phyloP scores from a whole-genome alignment of 2,113 vertebrate genomes.

The Pipa parva region DNA sequence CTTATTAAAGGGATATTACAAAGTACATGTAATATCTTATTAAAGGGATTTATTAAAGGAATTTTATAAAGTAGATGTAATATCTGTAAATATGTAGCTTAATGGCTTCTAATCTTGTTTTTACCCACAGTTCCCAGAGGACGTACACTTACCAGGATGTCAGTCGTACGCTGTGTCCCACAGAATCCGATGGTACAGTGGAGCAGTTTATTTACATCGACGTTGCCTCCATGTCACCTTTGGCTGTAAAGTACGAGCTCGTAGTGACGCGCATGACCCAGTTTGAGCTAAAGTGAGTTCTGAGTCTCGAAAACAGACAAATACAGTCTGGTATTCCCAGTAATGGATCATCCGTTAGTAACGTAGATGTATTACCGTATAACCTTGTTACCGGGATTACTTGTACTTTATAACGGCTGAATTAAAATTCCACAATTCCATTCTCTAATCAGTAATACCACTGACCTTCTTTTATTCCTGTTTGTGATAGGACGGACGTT shows the following conservation, averaged over 20 bases:
- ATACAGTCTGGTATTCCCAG: no score
- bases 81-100: no score
- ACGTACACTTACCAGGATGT: conserved; percentile 75
- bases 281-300: conserved; percentile 70
- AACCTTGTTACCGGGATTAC: no score
- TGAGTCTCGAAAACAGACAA: not conserved
- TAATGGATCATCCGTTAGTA: no score
- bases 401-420: no score
- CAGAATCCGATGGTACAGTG: conserved; percentile 56
- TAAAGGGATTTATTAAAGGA: no score
- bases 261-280: conserved; percentile 62
- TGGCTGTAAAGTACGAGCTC: conserved; percentile 59
- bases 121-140: conserved; percentile 59
- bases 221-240: conserved; percentile 66
- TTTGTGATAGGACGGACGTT: conserved; percentile 57
- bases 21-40: no score
- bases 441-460: not conserved
- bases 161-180: conserved; percentile 71
- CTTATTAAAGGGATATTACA: not conserved
- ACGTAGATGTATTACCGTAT: no score
- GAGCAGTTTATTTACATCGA: conserved; percentile 68
- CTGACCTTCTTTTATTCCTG: not conserved
- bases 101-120: not conserved
- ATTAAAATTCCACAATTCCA: no score
- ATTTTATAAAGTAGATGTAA: no score